A percentile compares a stretch with the other conserved stretches of the same genome.
Evolutionary conservation across 1,140 invertebrate species (phyloP).

Genomic region (Patella vulgata): DNA sequence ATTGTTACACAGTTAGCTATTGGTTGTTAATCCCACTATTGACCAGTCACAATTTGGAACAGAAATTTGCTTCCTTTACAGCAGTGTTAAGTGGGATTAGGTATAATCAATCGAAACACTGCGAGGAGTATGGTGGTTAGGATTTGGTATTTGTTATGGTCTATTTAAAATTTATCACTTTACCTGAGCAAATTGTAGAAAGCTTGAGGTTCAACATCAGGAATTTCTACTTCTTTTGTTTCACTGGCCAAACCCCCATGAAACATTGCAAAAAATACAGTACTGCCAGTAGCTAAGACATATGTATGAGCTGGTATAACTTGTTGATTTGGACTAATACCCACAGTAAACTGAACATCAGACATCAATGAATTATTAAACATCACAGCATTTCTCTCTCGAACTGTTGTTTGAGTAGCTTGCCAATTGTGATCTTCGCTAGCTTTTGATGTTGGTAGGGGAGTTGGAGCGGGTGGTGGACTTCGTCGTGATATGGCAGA

Average conservation of each 20-base stretch:
- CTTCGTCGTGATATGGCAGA: constrained; percentile 34
- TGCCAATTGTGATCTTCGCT: constrained; percentile 79
- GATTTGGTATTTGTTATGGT: no score
- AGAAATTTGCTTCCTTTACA: no score
- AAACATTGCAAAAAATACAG: constrained; percentile 90
- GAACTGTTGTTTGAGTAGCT: constrained; percentile 74
- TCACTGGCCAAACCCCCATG: constrained; percentile 76
- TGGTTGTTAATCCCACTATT: no score
- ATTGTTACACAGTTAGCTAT: no score
- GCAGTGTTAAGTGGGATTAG: no score
- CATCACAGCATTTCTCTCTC: constrained; percentile 80
- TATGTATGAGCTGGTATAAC: constrained; percentile 87
- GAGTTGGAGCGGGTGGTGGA: constrained; percentile 22
- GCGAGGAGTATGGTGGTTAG: no score
- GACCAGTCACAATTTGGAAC: no score
- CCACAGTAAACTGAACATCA: constrained; percentile 83
- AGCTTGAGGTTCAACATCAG: constrained; percentile 84
- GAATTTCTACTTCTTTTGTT: constrained; percentile 80
- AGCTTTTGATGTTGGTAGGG: constrained; percentile 49
- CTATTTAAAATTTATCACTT: no score
- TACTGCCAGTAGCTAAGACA: constrained; percentile 82
- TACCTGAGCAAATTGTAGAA: constrained; percentile 71
- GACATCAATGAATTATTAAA: constrained; percentile 84
- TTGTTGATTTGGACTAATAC: constrained; percentile 66
- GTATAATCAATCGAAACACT: no score